Evolutionary conservation across 2,888 invertebrate genomes (phyloP), one percentile per base, ranked within the genome.

Genomic region (Folsomia candida): DNA sequence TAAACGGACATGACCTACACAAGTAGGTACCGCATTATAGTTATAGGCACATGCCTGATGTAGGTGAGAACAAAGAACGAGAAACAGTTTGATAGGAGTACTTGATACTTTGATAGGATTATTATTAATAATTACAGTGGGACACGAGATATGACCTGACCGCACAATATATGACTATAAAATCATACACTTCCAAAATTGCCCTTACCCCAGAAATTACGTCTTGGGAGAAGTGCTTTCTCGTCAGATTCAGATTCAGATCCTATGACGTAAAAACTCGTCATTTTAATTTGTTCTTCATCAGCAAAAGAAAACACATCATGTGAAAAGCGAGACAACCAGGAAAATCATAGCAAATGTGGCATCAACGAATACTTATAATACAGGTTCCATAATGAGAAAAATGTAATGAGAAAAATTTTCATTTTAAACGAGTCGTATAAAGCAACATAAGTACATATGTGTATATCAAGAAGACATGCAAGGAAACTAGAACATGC

Each of bases 151-250:
- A n/a, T n/a, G n/a, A n/a, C n/a, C n/a, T n/a, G n/a, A n/a, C n/a
- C n/a, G n/a, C n/a, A n/a, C n/a, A n/a, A n/a, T n/a, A n/a, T n/a
- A n/a, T n/a, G n/a, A n/a, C n/a, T n/a, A n/a, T n/a, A n/a, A n/a
- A n/a, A n/a, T n/a, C n/a, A n/a, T n/a, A n/a, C n/a, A n/a, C n/a
- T n/a, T n/a, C n/a, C n/a, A n/a, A n/a, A n/a, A 37, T 37, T 37
- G 68, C 76, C 79, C 80, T 78, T 81, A 81, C 80, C 80, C 78
- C 78, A 77, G 70, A 81, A 81, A 68, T 76, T 67, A 78, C 78
- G 81, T 65, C 67, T 77, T 68, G 70, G 72, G 60, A 74, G 74
- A 73, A 60, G 67, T 57, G 27, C 62, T 58, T 67, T 70, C 60
- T 70, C 70, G 18, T 47, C 59, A 64, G 69, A 57, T 22, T 47